These are phyloP conservation scores for Siniperca scherzeri DNA, from an alignment of 2,797 vertebrate species.

Conservation along the genomic window DNA sequence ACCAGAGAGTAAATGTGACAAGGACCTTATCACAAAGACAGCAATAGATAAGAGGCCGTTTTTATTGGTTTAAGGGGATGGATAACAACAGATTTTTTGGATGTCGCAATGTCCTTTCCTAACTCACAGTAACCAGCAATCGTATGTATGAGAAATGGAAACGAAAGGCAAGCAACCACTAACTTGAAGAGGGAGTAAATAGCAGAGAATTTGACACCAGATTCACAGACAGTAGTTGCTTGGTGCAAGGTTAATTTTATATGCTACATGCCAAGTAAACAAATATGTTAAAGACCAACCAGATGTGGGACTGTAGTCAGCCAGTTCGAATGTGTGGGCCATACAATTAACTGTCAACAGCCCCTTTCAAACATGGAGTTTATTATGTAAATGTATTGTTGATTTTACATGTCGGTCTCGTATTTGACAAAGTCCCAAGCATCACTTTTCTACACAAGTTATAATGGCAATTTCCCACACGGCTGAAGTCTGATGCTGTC, in stretches of 20 bases:
- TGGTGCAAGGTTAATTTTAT: neutral
- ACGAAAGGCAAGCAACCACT: neutral
- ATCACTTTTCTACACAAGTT: neutral
- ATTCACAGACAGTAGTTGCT: neutral
- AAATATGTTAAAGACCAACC: conserved; percentile 2
- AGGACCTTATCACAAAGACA: conserved; percentile 3
- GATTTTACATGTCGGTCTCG: neutral
- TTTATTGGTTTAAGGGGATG: conserved; percentile 2
- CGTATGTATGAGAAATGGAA: neutral
- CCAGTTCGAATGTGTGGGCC: conserved; percentile 24
- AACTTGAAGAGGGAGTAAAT: neutral
- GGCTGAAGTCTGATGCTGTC: neutral
- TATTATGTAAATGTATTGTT: conserved; percentile 28
- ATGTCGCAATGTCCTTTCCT: neutral
- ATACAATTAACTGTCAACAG: conserved; percentile 8
- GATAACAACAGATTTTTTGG: neutral
- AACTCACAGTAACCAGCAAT: neutral
- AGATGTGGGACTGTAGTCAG: conserved; percentile 16
- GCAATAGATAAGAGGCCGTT: neutral
- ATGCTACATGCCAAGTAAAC: neutral
- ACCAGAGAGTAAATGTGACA: conserved; percentile 8
- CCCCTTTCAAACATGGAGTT: neutral
- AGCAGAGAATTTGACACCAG: neutral
- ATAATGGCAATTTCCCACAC: neutral
- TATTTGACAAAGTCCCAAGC: neutral